phyloP scores from a whole-genome alignment of 2,888 invertebrate genomes.

The Drosophila koepferae region DNA sequence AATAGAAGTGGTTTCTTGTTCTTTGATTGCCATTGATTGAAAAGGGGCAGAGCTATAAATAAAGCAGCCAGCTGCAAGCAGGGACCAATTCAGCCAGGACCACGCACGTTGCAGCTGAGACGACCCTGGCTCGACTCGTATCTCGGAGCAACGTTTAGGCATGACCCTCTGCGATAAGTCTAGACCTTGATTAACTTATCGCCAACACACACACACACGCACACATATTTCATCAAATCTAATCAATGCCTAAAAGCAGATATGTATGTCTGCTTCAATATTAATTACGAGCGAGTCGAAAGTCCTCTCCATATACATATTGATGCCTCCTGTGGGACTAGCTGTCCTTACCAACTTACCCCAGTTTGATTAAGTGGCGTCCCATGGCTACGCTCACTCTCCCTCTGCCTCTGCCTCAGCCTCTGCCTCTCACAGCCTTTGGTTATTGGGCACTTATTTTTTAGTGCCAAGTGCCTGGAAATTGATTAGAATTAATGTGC shows the following conservation, averaged over 20 bases:
- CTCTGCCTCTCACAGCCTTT: constrained; percentile 3
- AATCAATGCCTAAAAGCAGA: constrained; percentile 34
- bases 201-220: not conserved
- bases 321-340: constrained; percentile 38
- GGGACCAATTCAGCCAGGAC: constrained; percentile 34
- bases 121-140: constrained; percentile 21
- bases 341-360: not conserved
- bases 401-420: not conserved
- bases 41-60: constrained; percentile 47
- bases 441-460: constrained; percentile 51
- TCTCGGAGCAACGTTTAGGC: constrained; percentile 14
- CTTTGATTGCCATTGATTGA: constrained; percentile 68
- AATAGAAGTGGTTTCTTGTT: constrained; percentile 50
- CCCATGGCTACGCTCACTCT: constrained; percentile 38
- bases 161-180: constrained; percentile 53
- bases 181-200: constrained; percentile 55
- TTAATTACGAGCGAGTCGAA: constrained; percentile 51
- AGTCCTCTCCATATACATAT: constrained; percentile 30
- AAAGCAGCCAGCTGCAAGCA: constrained; percentile 39
- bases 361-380: constrained; percentile 65
- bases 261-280: constrained; percentile 26
- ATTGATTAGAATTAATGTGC: constrained; percentile 79
- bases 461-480: constrained; percentile 62
- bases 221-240: constrained; percentile 48
- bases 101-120: constrained; percentile 45